Evolutionary conservation across 2,113 vertebrate species (phyloP).

Genomic region (Mungos mungo): DNA sequence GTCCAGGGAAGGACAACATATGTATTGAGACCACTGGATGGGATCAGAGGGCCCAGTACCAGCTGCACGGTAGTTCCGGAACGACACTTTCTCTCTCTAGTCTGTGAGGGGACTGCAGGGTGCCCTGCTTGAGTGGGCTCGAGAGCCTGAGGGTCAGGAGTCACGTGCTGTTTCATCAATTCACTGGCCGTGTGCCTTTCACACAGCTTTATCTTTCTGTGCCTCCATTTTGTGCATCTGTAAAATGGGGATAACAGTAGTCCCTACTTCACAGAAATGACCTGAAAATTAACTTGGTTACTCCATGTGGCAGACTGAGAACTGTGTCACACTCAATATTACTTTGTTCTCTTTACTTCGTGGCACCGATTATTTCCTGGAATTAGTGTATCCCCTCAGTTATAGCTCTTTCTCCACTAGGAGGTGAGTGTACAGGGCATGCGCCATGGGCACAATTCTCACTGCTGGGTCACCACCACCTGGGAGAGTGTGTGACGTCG

Average conservation of each 20-base stretch:
- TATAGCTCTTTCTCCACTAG: background rate
- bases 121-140: no score
- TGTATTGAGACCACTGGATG: background rate
- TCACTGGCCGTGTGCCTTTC: background rate
- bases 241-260: background rate
- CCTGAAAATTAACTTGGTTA: background rate
- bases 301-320: background rate
- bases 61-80: background rate
- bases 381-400: background rate
- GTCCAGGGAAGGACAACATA: background rate
- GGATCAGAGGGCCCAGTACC: background rate
- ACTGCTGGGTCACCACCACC: background rate
- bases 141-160: background rate
- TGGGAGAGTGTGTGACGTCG: background rate
- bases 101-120: background rate
- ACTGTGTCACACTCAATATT: background rate
- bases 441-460: accelerated
- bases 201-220: background rate
- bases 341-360: background rate
- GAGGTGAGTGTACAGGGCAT: background rate
- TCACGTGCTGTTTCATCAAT: background rate
- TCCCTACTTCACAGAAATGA: background rate
- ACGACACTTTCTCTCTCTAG: background rate
- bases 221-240: background rate
- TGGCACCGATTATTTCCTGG: background rate